phyloP scores from a whole-genome alignment of 2,113 vertebrate genomes.

The Sapajus apella region DNA sequence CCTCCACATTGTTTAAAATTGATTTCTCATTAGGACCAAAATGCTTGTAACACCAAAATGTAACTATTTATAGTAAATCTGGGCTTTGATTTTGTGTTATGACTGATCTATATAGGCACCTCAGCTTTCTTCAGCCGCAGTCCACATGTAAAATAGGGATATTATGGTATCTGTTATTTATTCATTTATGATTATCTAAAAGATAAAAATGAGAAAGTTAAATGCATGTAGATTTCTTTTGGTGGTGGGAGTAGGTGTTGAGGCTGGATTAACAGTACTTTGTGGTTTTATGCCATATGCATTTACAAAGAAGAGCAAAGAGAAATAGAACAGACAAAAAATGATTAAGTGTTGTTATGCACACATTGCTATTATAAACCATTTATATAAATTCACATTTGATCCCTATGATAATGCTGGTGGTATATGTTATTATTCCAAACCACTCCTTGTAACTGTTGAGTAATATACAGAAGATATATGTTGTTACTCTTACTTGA shows the following conservation, averaged over 20 bases:
- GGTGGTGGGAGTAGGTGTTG: background rate
- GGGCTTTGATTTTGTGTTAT: background rate
- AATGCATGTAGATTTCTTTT: background rate
- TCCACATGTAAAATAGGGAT: background rate
- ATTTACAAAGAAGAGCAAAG: slow-evolving; percentile 22
- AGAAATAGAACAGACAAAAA: background rate
- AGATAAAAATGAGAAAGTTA: background rate
- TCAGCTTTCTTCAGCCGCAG: background rate
- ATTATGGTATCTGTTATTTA: background rate
- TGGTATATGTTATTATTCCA: background rate
- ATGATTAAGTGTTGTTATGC: background rate
- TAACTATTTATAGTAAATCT: slow-evolving; percentile 13
- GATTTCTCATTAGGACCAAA: slow-evolving; percentile 20
- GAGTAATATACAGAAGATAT: background rate
- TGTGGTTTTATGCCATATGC: background rate
- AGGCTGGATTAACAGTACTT: background rate
- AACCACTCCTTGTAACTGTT: background rate
- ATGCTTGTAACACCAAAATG: background rate
- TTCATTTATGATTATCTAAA: background rate
- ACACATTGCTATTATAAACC: background rate
- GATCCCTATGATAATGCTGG: background rate
- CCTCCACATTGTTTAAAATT: background rate
- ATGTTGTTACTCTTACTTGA: background rate
- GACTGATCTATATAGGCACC: background rate
- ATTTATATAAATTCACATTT: background rate